A percentile compares a stretch with the other conserved stretches of the same genome.
phyloP scores from a whole-genome alignment of 2,888 invertebrate genomes.

The Acanthoscelides obtectus region DNA sequence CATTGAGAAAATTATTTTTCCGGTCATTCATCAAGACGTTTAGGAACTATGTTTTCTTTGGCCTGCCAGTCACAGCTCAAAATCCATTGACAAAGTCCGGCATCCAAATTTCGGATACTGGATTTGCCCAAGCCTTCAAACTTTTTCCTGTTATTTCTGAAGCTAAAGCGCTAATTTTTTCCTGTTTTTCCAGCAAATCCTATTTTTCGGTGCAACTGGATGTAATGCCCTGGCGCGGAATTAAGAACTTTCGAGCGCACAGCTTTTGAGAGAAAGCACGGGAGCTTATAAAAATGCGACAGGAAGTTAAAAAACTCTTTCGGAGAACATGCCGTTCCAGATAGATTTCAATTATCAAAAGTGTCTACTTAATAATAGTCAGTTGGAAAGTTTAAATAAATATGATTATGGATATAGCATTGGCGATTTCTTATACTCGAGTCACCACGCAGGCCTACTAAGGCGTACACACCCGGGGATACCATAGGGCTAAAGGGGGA shows the following conservation, averaged over 20 bases:
- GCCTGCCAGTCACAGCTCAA: too few species aligned
- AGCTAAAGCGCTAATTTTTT: not conserved
- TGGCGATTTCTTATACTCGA: too few species aligned
- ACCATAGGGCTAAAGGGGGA: too few species aligned
- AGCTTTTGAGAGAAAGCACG: not conserved
- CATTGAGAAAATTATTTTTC: too few species aligned
- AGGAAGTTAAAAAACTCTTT: not conserved
- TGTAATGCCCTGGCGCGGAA: constrained; percentile 6
- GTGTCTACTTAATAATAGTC: not conserved
- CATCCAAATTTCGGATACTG: too few species aligned
- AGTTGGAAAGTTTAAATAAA: not conserved
- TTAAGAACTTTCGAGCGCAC: constrained; percentile 1
- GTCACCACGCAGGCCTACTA: too few species aligned
- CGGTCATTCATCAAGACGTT: too few species aligned
- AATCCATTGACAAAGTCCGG: too few species aligned
- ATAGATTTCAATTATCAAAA: not conserved
- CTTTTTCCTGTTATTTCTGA: not conserved
- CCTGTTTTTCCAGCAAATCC: constrained; percentile 3
- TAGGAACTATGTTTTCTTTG: too few species aligned
- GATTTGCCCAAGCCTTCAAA: too few species aligned
- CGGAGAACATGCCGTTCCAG: not conserved
- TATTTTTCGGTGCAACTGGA: constrained; percentile 7
- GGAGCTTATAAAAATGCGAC: not conserved
- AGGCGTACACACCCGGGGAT: too few species aligned
- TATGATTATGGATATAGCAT: too few species aligned